Evolutionary conservation across 2,113 vertebrate genomes (phyloP), one percentile per base, ranked within the genome.

Genomic region (Cettia cetti): DNA sequence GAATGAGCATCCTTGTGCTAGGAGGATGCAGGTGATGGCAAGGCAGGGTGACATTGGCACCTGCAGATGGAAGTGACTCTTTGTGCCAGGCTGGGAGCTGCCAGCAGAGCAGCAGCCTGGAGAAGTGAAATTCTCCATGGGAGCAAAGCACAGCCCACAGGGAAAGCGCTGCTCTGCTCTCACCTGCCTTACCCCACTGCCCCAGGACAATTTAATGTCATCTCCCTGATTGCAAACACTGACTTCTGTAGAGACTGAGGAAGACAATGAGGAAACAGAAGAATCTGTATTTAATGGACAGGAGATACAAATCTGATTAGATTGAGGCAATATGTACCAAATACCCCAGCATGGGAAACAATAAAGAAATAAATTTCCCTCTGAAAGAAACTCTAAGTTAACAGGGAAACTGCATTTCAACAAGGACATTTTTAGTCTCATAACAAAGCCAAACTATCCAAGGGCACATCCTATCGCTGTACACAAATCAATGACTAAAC

Each of bases 181-280:
- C 22, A 31, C 22, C 35, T 44, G 45, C 49, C 11, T 37, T 4
- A 11, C 20, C 42, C 21, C 26, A 3, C 6, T 64, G 53, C 22
- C 33, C 70, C 28, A 61, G 78, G 8, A 66, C 6, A 21, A 10
- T 15, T 17, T 12, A 1, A 3, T 2, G 14, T 1, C 19, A 15
- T 37, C 54, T 31, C 26, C 44, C 49, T 47, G 54, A 13, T 11
- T 39, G 16, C 53, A 86, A 39, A 23, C 11, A 27, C 24, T 33
- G 39, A 14, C 30, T 64, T 49, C 0, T 7, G 39, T 2, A 50
- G 19, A 17, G 49, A 60, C 33, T 59, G 40, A 27, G 26, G 82
- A 64, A 53, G 31, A 20, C 42, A 75, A 12, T 3, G 4, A 35
- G 40, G 31, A 89, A 75, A 66, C 20, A 22, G 68, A 45, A 10